Evolutionary conservation across 1,140 invertebrate species (phyloP), one percentile per base, ranked within the genome.

Genomic region (Bacillus rossius): DNA sequence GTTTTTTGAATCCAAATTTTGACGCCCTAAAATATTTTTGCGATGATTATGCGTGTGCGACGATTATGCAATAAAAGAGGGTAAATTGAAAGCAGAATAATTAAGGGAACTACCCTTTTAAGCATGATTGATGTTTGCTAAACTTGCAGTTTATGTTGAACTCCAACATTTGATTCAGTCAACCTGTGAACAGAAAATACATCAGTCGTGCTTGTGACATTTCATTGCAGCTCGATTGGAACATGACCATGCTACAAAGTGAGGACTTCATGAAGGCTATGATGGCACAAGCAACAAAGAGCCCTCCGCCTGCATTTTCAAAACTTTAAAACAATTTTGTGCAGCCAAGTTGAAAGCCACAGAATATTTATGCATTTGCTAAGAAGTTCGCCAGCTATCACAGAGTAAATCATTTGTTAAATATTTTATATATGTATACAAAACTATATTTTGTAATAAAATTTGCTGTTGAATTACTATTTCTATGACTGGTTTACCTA

Each of bases 241-340:
- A 98, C 75, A 86, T 89, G 73, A 70, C 79, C 14, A 87, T 92
- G 81, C 71, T 98, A 38, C 94, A 96, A 74, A 94, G 91, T 70
- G 92, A 97, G 77, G 96, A 98, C 75, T 81, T 97, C 57, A 73
- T 85, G 41, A 92, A 89, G 69, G 84, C 92, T 22, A 83, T 84
- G 2, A 83, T 87, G 64, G 87, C 89, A 20, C 75, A 80, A 50
- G 82, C 87, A 25, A 84, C 84, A 2, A 96, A 93, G 74, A 76
- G 79, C 47, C 78, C 82, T 47, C 72, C 78, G 65, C 80, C 86
- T 16, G 71, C 79, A 20, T 90, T 85, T 73, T 82, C 87, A 26
- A 88, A 90, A 72, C 76, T 89, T 16, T 90, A 81, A 83, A 47
- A 16, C 14, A n/a, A n/a, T n/a, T n/a, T n/a, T n/a, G n/a, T n/a